Base-by-base conservation (phyloP, 2,113 vertebrate genomes). In the Lycaon pictus region DNA sequence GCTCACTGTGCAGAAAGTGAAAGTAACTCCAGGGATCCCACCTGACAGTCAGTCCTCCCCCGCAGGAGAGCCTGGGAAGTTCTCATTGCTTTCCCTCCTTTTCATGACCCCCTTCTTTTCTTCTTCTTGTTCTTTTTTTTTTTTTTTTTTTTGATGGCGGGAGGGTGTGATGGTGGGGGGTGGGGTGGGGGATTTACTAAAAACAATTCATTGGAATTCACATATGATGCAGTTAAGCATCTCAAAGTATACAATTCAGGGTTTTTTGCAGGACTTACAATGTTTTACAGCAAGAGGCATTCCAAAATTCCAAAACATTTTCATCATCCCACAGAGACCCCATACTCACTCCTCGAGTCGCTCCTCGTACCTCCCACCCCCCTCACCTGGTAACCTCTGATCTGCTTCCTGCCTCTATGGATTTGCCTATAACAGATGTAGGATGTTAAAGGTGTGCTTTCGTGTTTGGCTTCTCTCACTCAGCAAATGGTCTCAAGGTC, bases 51-150 rank as follows among this genome's bases (percentile, higher is more conserved):
- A 43, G 43, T 7, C 43, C 43, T 43, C 43, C 43, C 20, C n/a
- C 2, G 0, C 3, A 0, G n/a, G 43, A 51, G 11, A 62, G 23
- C 48, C 27, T 27, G 77, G 27, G 0, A 55, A 22, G 2, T 29
- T 5, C 35, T 35, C 35, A 67, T 1, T 4, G 5, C 15, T 1
- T 16, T 23, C 10, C 5, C 27, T 71, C 1, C 4, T 5, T 37
- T 55, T 43, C 35, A 10, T 25, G 29, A 51, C 65, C 72, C 65
- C 15, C 19, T 72, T 3, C 25, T 48, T 22, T 27, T 79, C 7
- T 4, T 62, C 35, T 32, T 79, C 43, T 53, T 53, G 3, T 90
- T 51, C 51, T 87, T 43, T 7, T 43, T 43, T 43, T 43, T 43
- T 43, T 37, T 43, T 43, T 37, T 37, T 37, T 37, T 37, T 37